phyloP scores from a whole-genome alignment of 2,888 invertebrate genomes.

The Furcula furcula region DNA sequence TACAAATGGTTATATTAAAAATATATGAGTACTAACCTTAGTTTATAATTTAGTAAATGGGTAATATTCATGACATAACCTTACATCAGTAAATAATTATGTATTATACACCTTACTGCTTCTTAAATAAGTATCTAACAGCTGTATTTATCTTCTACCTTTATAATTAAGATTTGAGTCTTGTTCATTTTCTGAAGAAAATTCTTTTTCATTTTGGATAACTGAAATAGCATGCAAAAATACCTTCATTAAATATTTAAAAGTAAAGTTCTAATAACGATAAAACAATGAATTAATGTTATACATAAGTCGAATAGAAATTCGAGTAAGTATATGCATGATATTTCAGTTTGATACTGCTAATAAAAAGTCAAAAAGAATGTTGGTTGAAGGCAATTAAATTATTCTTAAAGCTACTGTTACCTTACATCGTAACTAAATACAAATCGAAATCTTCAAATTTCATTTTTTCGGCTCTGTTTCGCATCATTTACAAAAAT shows the following conservation, averaged over 20 bases:
- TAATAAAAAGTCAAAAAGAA: slow-evolving; percentile 3
- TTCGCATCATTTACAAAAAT: slow-evolving; percentile 11
- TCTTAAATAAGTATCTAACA: slow-evolving; percentile 3
- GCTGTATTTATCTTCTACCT: slow-evolving; percentile 11
- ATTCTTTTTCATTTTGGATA: slow-evolving; percentile 9
- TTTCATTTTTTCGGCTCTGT: slow-evolving; percentile 9
- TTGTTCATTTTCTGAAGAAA: slow-evolving; percentile 6
- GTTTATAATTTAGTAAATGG: slow-evolving; percentile 10
- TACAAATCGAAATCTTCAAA: slow-evolving; percentile 1
- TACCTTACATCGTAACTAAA: slow-evolving; percentile 11
- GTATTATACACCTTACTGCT: slow-evolving; percentile 35
- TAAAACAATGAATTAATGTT: background rate
- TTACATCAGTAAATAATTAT: slow-evolving; percentile 14
- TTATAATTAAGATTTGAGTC: slow-evolving; percentile 18
- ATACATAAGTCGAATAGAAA: background rate
- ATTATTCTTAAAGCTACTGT: slow-evolving; percentile 11
- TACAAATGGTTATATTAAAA: background rate
- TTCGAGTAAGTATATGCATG: background rate
- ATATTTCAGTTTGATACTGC: background rate
- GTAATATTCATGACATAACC: slow-evolving; percentile 21
- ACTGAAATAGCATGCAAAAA: slow-evolving; percentile 17
- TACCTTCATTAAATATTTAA: slow-evolving; percentile 1
- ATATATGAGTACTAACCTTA: slow-evolving; percentile 11
- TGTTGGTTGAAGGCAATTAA: slow-evolving; percentile 14
- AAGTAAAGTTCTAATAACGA: background rate